phyloP scores from a whole-genome alignment of 1,140 invertebrate species.

The Drosophila asahinai region DNA sequence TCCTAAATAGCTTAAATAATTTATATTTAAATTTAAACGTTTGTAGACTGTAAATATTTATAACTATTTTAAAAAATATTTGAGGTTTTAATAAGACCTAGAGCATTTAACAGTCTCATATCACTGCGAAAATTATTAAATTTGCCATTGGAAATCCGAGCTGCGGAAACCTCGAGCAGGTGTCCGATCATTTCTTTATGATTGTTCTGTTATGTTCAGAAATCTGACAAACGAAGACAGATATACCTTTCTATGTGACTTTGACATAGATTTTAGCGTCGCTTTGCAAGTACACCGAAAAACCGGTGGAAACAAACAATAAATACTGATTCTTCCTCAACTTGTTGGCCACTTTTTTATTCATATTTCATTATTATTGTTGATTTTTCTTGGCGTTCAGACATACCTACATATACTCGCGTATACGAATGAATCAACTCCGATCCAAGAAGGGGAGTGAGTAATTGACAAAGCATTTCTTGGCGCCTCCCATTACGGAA shows the following conservation, averaged over 20 bases:
- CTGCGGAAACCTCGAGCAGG: constrained; percentile 46
- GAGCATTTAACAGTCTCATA: neutral
- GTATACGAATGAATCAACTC: constrained; percentile 37
- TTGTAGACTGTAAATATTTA: no score
- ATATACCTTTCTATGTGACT: constrained; percentile 51
- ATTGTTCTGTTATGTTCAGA: constrained; percentile 10
- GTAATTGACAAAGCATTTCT: constrained; percentile 47
- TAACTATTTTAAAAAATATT: no score
- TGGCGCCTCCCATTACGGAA: constrained; percentile 46
- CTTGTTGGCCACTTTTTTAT: constrained; percentile 29
- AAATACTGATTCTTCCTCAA: constrained; percentile 10
- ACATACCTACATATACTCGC: neutral
- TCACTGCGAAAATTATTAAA: neutral
- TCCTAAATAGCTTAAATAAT: neutral
- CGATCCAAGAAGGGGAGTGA: constrained; percentile 27
- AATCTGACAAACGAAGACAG: constrained; percentile 30
- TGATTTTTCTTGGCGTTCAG: constrained; percentile 13
- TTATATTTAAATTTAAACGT: neutral
- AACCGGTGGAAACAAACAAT: constrained; percentile 7
- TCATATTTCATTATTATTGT: constrained; percentile 37
- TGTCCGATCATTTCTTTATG: constrained; percentile 48
- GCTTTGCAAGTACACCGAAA: constrained; percentile 10
- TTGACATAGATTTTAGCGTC: constrained; percentile 70
- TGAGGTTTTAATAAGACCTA: no score
- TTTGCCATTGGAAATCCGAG: constrained; percentile 58